Evolutionary conservation across 2,888 invertebrate species (phyloP).

Genomic region (Microchrysa polita): DNA sequence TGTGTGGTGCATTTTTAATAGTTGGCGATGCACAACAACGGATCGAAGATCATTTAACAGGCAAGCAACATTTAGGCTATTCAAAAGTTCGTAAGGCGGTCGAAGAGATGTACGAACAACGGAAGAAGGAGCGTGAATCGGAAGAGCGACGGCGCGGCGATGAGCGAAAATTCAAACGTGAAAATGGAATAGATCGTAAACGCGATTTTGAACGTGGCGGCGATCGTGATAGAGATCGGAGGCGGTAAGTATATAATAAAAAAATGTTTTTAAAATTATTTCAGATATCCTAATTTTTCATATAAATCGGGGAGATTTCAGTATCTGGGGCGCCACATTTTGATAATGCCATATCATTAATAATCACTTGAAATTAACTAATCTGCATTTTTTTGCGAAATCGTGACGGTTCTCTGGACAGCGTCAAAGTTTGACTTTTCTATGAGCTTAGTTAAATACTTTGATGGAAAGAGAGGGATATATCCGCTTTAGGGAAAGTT

Average conservation of each 20-base stretch:
- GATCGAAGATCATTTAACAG: slow-evolving; percentile 97
- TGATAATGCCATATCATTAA: too few relatives aligned
- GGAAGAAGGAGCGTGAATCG: slow-evolving; percentile 71
- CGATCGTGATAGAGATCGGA: slow-evolving; percentile 46
- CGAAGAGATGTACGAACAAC: slow-evolving; percentile 71
- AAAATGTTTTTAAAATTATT: too few relatives aligned
- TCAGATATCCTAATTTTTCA: too few relatives aligned
- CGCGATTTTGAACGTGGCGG: slow-evolving; percentile 51
- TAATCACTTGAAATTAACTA: too few relatives aligned
- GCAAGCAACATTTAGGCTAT: slow-evolving; percentile 97
- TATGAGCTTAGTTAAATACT: too few relatives aligned
- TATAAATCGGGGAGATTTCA: too few relatives aligned
- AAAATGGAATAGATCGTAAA: slow-evolving; percentile 57
- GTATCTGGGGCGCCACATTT: too few relatives aligned
- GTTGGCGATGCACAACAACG: slow-evolving; percentile 98
- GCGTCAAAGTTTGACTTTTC: too few relatives aligned
- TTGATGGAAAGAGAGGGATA: too few relatives aligned
- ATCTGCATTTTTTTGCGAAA: too few relatives aligned
- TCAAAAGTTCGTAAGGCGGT: slow-evolving; percentile 76
- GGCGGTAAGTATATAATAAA: slow-evolving; percentile 47
- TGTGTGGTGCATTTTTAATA: slow-evolving; percentile 98
- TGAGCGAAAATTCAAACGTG: slow-evolving; percentile 54
- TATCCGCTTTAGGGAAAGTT: too few relatives aligned
- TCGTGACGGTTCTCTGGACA: too few relatives aligned
- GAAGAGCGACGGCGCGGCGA: slow-evolving; percentile 64